Evolutionary conservation across 2,113 vertebrate species (phyloP), one percentile per base, ranked within the genome.

Genomic region (Zapornia atra): DNA sequence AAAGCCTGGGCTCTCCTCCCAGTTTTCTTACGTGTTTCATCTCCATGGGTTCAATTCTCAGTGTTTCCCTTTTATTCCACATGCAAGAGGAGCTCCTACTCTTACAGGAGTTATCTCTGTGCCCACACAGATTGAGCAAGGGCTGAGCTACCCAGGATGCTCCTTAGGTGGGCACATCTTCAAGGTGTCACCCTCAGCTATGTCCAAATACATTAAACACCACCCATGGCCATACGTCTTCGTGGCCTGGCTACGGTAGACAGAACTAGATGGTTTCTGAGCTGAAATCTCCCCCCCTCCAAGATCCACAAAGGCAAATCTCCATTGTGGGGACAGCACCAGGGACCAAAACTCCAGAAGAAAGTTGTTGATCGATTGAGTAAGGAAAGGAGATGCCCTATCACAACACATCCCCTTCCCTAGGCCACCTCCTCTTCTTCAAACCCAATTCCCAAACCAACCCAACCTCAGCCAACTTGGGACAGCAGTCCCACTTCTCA

Each of bases 341-440:
- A 16, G 22, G 11, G 11, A 31, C 4, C 33, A 50, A 64, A 94
- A 20, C 5, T 10, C 13, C 22, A 42, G 5, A 34, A 63, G 3
- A 54, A 46, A 51, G 48, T n/a, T 2, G 0, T 0, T 12, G 56
- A 50, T 25, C 11, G 18, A 33, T 2, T n/a, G 44, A 31, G 26
- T 56, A 70, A 44, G 48, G 51, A 26, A 69, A 75, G 33, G 19
- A 29, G 15, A 7, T 14, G 54, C 57, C 6, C 33, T 72, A 73
- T 3, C 56, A 40, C 14, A 42, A n/a, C 10, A 2, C 4, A 10
- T 12, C 10, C 57, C 15, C 26, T 48, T 10, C 20, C 40, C 31
- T 21, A 71, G 42, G 54, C 12, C 29, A 46, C 46, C 33, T 56
- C 31, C 7, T 10, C 36, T 76, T 29, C n/a, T 15, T 20, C 15